A percentile compares a stretch with the other conserved stretches of the same genome.
Evolutionary conservation across 2,113 vertebrate species (phyloP).

Genomic region (Ramphastos sulfuratus): DNA sequence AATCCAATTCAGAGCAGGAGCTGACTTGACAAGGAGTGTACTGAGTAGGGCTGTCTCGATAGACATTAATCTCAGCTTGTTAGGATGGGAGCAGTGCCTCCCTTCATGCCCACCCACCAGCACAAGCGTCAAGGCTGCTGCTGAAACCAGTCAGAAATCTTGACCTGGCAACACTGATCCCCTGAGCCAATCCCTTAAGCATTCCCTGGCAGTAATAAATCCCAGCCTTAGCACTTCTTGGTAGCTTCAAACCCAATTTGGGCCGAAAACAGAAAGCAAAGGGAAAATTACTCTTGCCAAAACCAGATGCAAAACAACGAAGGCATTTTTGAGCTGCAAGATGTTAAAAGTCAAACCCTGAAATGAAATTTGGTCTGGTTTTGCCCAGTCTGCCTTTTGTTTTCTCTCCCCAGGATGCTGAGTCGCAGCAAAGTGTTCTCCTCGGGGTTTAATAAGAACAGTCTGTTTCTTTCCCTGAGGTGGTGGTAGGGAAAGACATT

Average conservation of each 20-base stretch:
- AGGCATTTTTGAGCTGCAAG: neutral
- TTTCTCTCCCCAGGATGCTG: neutral
- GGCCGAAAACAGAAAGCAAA: neutral
- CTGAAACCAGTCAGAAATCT: neutral
- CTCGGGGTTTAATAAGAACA: slow-evolving; percentile 17
- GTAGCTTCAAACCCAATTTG: neutral
- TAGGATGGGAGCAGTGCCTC: neutral
- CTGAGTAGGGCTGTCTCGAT: neutral
- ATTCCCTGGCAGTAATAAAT: neutral
- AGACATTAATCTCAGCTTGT: neutral
- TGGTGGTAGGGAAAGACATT: neutral
- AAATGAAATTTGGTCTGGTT: neutral
- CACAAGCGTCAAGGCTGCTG: neutral
- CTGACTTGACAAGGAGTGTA: neutral
- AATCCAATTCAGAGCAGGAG: neutral
- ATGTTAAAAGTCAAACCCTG: neutral
- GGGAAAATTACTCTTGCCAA: neutral
- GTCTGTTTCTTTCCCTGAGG: slow-evolving; percentile 1
- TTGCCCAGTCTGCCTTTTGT: neutral
- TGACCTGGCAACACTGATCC: neutral
- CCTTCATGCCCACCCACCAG: neutral
- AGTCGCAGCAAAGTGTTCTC: neutral
- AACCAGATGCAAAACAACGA: neutral
- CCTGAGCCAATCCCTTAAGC: neutral
- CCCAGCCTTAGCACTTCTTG: neutral